These are phyloP conservation scores for Priocnemis perturbator DNA, from an alignment of 2,888 invertebrate species.

Conservation along the genomic window DNA sequence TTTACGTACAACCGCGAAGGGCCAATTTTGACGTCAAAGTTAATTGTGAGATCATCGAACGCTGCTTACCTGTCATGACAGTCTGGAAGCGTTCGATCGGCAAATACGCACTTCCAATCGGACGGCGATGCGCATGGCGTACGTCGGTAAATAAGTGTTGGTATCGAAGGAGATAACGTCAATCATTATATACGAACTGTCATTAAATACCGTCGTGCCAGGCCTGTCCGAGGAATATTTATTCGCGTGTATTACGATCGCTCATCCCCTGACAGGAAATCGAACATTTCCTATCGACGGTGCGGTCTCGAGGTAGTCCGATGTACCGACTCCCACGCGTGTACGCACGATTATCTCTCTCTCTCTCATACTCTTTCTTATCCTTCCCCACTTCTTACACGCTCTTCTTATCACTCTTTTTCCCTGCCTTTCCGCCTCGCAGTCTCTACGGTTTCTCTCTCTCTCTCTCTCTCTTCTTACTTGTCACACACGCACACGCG, in stretches of 20 bases:
- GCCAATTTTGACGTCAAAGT: too few relatives aligned
- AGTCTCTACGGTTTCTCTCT: not conserved
- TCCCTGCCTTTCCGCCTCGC: not conserved
- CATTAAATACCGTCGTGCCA: too few relatives aligned
- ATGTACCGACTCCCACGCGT: conserved; percentile 39
- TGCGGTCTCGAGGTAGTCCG: conserved; percentile 21
- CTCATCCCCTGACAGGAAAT: conserved; percentile 17
- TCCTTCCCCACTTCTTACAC: conserved; percentile 5
- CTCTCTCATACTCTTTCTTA: not conserved
- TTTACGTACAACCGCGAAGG: too few relatives aligned
- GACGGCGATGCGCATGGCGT: too few relatives aligned
- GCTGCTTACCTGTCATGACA: too few relatives aligned
- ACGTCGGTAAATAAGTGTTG: too few relatives aligned
- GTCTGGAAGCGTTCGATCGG: too few relatives aligned
- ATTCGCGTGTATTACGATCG: conserved; percentile 14
- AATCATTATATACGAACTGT: too few relatives aligned
- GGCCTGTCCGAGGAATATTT: conserved; percentile 8
- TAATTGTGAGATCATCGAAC: too few relatives aligned
- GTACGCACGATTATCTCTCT: not conserved
- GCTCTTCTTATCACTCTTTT: conserved; percentile 7
- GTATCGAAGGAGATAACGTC: too few relatives aligned
- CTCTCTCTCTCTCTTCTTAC: not conserved
- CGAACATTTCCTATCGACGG: conserved; percentile 15
- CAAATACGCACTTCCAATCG: too few relatives aligned
- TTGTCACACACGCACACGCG: conserved; percentile 17